These are phyloP conservation scores for Enteromius thamalakanensis DNA, from an alignment of 2,797 vertebrate species.

Conservation along the genomic window DNA sequence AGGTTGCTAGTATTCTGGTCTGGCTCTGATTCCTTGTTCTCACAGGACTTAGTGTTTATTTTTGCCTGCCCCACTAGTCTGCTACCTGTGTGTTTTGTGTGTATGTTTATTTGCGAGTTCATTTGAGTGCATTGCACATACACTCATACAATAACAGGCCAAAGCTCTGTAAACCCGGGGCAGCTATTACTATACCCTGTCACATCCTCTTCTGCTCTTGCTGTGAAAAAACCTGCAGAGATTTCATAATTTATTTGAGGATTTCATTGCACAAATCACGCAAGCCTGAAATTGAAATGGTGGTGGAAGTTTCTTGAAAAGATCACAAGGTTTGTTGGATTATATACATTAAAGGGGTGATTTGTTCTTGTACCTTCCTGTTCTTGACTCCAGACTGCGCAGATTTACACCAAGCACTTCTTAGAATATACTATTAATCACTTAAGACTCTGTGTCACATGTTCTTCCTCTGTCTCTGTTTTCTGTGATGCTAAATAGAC, in stretches of 20 bases:
- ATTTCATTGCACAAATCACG: neutral
- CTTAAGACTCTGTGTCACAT: neutral
- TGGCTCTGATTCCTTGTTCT: constrained; percentile 25
- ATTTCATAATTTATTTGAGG: constrained; percentile 13
- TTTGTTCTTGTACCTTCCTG: neutral
- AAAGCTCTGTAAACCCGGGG: neutral
- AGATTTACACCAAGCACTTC: neutral
- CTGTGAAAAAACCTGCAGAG: constrained; percentile 16
- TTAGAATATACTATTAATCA: constrained; percentile 1
- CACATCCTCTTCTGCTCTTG: neutral
- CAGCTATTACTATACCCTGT: neutral
- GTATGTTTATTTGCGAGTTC: constrained; percentile 16
- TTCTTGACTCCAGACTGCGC: neutral
- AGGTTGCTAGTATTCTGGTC: constrained; percentile 26
- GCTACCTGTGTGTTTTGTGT: constrained; percentile 11
- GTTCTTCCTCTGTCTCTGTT: neutral
- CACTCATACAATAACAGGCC: neutral
- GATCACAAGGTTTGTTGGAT: neutral
- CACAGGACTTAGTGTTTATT: constrained; percentile 45
- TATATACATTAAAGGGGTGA: neutral
- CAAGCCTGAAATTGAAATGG: neutral
- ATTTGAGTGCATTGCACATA: constrained; percentile 5
- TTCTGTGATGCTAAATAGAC: neutral
- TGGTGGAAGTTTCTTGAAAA: neutral
- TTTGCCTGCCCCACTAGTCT: constrained; percentile 34